These are phyloP conservation scores for Brachionus sp. DNA, from an alignment of 1,140 invertebrate genomes.

Conservation along the genomic window DNA sequence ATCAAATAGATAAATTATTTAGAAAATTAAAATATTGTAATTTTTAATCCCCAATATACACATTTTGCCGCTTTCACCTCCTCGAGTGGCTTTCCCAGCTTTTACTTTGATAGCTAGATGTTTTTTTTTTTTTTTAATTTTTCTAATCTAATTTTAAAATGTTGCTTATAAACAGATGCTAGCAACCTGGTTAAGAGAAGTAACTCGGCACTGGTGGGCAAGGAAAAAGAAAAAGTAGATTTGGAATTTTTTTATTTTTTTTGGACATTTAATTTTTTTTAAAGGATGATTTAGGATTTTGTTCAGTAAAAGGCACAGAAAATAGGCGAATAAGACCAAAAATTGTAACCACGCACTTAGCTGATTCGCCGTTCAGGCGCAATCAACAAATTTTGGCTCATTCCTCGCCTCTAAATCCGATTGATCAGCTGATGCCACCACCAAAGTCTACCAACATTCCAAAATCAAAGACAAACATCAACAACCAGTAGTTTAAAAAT, in stretches of 20 bases:
- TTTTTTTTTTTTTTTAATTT: too few relatives aligned
- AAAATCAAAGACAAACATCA: background rate
- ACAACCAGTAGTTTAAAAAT: background rate
- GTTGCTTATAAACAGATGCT: background rate
- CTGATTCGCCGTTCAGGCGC: background rate
- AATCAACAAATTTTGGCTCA: conserved; percentile 2
- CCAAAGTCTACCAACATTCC: background rate
- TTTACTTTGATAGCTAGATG: background rate
- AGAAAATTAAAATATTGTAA: conserved; percentile 20
- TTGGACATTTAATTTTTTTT: background rate
- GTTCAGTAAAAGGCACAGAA: background rate
- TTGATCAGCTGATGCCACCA: conserved; percentile 12
- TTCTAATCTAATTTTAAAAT: too few relatives aligned
- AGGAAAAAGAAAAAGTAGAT: conserved; percentile 28
- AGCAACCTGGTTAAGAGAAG: conserved; percentile 10
- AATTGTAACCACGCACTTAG: background rate
- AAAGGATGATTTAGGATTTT: conserved; percentile 3
- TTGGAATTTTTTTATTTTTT: background rate
- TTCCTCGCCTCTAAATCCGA: background rate
- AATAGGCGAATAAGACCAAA: background rate
- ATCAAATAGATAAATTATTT: background rate
- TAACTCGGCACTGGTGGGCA: background rate
- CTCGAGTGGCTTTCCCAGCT: background rate
- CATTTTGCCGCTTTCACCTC: background rate
- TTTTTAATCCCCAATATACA: background rate